These are phyloP conservation scores for Leptatherina wallacei DNA, from an alignment of 2,797 vertebrate species.

Conservation along the genomic window DNA sequence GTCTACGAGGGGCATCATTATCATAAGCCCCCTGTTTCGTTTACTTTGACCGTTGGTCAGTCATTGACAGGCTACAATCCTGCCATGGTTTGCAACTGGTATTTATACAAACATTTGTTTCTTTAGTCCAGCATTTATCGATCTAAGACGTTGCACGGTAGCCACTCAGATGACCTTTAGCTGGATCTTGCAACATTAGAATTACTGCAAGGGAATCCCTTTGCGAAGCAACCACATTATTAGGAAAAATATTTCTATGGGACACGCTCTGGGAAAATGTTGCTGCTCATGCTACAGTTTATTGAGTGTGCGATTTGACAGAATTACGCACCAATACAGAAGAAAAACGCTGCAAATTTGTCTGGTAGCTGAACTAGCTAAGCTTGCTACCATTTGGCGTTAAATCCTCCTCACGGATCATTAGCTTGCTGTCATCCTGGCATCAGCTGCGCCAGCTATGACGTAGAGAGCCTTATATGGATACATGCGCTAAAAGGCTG, in stretches of 20 bases:
- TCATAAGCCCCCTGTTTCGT: slow-evolving; percentile 14
- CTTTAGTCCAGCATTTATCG: slow-evolving; percentile 7
- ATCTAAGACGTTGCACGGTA: slow-evolving; percentile 23
- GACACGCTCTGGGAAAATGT: background rate
- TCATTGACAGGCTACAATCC: background rate
- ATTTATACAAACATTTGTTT: background rate
- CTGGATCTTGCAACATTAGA: slow-evolving; percentile 56
- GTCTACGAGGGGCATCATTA: slow-evolving; percentile 21
- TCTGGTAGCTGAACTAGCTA: slow-evolving; percentile 39
- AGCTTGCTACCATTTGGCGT: slow-evolving; percentile 76
- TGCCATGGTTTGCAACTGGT: background rate
- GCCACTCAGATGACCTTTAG: slow-evolving; percentile 80
- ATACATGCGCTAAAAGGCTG: slow-evolving; percentile 56
- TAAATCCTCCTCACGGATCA: slow-evolving; percentile 75
- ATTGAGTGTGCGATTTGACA: background rate
- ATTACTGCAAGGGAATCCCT: slow-evolving; percentile 77
- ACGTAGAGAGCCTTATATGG: slow-evolving; percentile 81
- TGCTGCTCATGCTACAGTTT: slow-evolving; percentile 8
- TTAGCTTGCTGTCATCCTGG: slow-evolving; percentile 74
- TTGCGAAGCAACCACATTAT: slow-evolving; percentile 50
- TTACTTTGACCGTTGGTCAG: slow-evolving; percentile 17
- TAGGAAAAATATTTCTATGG: slow-evolving; percentile 19
- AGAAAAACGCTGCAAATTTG: background rate
- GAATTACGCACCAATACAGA: slow-evolving; percentile 6
- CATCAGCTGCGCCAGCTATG: slow-evolving; percentile 80